These are phyloP conservation scores for Onychomys leucogaster DNA, from an alignment of 2,797 vertebrate species.

Conservation along the genomic window DNA sequence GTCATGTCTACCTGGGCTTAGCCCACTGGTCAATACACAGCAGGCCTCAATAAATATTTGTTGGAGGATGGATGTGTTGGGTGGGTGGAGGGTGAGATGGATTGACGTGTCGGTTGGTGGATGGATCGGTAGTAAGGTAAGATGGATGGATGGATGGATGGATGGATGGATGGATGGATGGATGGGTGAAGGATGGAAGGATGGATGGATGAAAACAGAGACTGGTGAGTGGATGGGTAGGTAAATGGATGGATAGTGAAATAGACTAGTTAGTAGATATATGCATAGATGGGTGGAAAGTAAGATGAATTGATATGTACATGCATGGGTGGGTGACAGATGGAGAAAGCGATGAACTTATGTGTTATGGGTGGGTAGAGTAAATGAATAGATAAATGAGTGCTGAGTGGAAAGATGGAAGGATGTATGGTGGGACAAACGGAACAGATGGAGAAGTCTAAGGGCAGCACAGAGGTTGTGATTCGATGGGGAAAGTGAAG, in stretches of 20 bases:
- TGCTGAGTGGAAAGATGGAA: background rate
- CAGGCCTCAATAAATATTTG: background rate
- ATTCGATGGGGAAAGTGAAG: background rate
- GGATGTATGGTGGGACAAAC: background rate
- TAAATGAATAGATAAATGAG: background rate
- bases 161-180: too few species aligned
- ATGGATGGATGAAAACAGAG: background rate
- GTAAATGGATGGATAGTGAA: too few species aligned
- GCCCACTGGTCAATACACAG: background rate
- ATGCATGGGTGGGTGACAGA: background rate
- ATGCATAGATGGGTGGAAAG: background rate
- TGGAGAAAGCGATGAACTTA: background rate
- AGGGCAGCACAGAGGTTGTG: background rate
- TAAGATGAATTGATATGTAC: too few species aligned
- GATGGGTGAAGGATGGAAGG: too few species aligned
- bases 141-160: background rate
- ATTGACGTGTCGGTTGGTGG: too few species aligned
- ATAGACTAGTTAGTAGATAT: too few species aligned
- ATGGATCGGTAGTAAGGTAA: background rate
- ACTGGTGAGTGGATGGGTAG: background rate
- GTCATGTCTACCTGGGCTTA: background rate
- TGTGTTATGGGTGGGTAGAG: background rate
- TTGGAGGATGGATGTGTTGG: background rate
- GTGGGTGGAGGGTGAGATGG: background rate
- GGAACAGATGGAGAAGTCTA: background rate